Evolutionary conservation across 2,888 invertebrate genomes (phyloP), one percentile per base, ranked within the genome.

Genomic region (Chloromyia formosa): DNA sequence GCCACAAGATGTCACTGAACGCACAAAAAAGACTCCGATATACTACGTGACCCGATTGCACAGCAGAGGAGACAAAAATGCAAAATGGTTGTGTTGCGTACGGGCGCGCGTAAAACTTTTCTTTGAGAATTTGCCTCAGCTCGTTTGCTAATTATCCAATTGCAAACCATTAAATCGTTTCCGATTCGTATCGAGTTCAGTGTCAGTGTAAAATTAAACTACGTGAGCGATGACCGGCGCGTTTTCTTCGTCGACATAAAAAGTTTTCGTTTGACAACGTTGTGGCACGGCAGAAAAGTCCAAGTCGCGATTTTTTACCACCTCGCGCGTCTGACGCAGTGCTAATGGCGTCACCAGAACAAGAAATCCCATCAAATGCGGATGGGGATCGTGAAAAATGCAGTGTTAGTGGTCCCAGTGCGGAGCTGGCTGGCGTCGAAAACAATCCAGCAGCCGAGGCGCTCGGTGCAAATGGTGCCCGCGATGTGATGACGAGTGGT

Each of bases 281-380:
- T 49, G 49, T 35, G 27, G 27, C 27, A 27, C 12, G 10, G n/a
- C 20, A 12, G 2, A 23, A 60, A 27, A 14, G 14, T 20, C 23
- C 23, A 60, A 23, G 10, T 23, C 10, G 60, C 27, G 60, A 60
- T n/a, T 23, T 60, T 27, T 18, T 60, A 23, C 60, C 23, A 18
- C 20, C 18, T 53, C 53, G 56, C 12, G 60, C 23, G 1, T 22
- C 2, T 12, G 60, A 60, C 14, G 5, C 1, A 56, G 56, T n/a
- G 35, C 22, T 22, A 60, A 72, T 72, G 72, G 72, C 72, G 72
- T 72, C 72, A 42, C 60, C 58, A 60, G 60, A 60, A 60, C 58
- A 72, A 60, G 72, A 72, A 60, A 45, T 42, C 40, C 53, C 72
- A 45, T 42, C 23, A 42, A 72, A 42, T 42, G 7, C 35, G 20